These are phyloP conservation scores for Athene noctua DNA, from an alignment of 2,113 vertebrate genomes.

Conservation along the genomic window DNA sequence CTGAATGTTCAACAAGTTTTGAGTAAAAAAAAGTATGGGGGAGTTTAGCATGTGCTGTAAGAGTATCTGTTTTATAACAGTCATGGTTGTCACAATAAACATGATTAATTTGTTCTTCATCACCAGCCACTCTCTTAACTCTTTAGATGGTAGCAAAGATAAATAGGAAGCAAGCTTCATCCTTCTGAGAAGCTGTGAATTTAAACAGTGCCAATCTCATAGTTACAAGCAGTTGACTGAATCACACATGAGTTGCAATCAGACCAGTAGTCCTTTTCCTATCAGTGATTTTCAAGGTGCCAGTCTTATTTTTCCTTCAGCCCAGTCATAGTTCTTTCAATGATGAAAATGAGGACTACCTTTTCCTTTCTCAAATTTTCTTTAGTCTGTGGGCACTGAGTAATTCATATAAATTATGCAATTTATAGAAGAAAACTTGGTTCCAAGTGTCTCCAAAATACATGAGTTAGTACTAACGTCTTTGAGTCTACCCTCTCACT, in stretches of 20 bases:
- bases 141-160: constrained; percentile 48
- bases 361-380: not conserved
- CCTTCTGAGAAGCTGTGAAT: constrained; percentile 24
- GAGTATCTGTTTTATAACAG: constrained; percentile 60
- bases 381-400: not conserved
- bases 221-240: constrained; percentile 18
- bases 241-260: not conserved
- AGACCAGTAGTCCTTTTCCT: constrained; percentile 8
- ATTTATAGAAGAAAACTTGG: not conserved
- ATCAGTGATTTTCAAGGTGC: not conserved
- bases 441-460: not conserved
- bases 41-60: constrained; percentile 11
- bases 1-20: not conserved
- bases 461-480: not conserved
- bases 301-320: not conserved
- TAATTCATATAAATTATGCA: not conserved
- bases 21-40: not conserved
- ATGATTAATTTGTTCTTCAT: constrained; percentile 68
- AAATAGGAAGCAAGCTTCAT: constrained; percentile 38
- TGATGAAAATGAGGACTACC: not conserved
- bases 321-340: not conserved
- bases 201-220: constrained; percentile 27
- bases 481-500: not conserved
- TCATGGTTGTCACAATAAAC: constrained; percentile 58
- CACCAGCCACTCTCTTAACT: constrained; percentile 43